phyloP scores from a whole-genome alignment of 2,888 invertebrate genomes.

The Dicyrtomina minuta region DNA sequence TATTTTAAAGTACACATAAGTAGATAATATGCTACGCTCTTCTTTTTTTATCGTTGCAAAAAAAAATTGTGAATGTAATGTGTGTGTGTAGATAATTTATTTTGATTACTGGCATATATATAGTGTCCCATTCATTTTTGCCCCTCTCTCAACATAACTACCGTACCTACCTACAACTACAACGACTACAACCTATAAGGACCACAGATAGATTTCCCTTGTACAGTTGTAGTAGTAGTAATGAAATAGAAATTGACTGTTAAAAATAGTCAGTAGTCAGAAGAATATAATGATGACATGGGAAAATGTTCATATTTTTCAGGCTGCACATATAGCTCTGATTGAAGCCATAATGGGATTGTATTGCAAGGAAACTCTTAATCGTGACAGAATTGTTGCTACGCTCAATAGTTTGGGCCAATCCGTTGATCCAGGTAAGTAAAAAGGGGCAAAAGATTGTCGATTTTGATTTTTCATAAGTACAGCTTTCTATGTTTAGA shows the following conservation, averaged over 20 bases:
- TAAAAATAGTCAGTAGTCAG: too few species aligned
- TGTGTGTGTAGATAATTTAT: too few species aligned
- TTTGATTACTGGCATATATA: too few species aligned
- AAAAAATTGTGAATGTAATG: too few species aligned
- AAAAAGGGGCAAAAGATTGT: background rate
- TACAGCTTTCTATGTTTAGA: background rate
- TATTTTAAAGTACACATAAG: too few species aligned
- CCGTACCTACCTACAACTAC: too few species aligned
- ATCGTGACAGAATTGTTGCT: conserved; percentile 46
- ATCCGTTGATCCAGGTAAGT: conserved; percentile 48
- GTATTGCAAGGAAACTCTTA: conserved; percentile 49
- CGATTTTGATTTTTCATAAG: background rate
- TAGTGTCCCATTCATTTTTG: background rate
- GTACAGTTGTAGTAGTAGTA: background rate
- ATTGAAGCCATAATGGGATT: conserved; percentile 52
- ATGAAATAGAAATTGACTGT: too few species aligned
- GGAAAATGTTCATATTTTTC: background rate
- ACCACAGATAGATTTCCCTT: background rate
- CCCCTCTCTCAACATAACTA: too few species aligned
- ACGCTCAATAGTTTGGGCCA: conserved; percentile 48
- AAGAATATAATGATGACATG: conserved; percentile 3
- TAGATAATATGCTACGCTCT: too few species aligned
- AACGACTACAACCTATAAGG: too few species aligned
- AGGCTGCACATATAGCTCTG: conserved; percentile 53
- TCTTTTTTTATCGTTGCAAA: too few species aligned